A percentile compares a stretch with the other conserved stretches of the same genome.
phyloP scores from a whole-genome alignment of 1,140 invertebrate genomes.

The Lordiphosa collinella region DNA sequence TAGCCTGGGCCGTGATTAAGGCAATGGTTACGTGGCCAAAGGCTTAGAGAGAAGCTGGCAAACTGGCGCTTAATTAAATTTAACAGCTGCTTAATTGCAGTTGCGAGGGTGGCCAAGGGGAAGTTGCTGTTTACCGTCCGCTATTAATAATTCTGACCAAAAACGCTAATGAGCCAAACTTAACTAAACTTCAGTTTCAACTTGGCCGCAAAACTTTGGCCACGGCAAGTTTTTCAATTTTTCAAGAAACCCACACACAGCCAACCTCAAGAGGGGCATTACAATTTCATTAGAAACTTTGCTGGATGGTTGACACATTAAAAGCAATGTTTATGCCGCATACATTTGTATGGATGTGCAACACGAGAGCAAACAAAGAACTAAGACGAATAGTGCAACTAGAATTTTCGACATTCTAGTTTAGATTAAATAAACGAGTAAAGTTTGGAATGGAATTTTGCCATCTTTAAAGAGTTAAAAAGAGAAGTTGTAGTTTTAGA shows the following conservation, averaged over 20 bases:
- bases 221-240: constrained; percentile 67
- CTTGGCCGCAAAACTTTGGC: constrained; percentile 33
- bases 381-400: too few relatives aligned
- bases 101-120: constrained; percentile 4
- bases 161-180: constrained; percentile 70
- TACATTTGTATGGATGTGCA: not conserved
- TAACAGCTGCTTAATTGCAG: constrained; percentile 76
- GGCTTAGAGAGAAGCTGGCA: constrained; percentile 39
- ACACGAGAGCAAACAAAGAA: too few relatives aligned
- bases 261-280: constrained; percentile 11
- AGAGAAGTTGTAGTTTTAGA: too few relatives aligned
- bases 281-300: constrained; percentile 8
- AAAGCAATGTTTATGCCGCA: too few relatives aligned
- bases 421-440: too few relatives aligned
- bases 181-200: constrained; percentile 54
- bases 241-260: constrained; percentile 30
- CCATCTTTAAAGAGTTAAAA: too few relatives aligned
- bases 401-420: too few relatives aligned
- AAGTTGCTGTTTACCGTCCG: not conserved
- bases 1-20: constrained; percentile 64
- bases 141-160: constrained; percentile 75
- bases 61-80: constrained; percentile 69
- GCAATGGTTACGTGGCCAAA: constrained; percentile 43
- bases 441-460: too few relatives aligned
- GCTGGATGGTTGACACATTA: not conserved